phyloP scores from a whole-genome alignment of 2,888 invertebrate genomes.

The Xylophagus ater region DNA sequence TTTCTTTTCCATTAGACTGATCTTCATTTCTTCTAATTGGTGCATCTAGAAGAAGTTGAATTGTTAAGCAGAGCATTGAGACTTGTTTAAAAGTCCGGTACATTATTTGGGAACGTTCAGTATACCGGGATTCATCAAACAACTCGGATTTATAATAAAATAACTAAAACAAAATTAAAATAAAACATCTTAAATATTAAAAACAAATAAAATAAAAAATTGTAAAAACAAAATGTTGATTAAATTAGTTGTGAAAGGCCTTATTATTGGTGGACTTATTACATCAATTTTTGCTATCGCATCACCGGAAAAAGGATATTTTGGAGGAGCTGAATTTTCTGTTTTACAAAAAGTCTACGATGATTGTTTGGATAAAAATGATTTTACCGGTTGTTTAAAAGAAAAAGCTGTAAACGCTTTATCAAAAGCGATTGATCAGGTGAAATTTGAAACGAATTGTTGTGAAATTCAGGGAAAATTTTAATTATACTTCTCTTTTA shows the following conservation, averaged over 20 bases:
- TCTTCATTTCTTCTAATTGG: constrained; percentile 5
- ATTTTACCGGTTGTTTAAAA: constrained; percentile 49
- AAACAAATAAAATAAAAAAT: too few species aligned
- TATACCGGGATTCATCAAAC: constrained; percentile 6
- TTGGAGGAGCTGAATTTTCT: constrained; percentile 47
- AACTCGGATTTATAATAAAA: constrained; percentile 4
- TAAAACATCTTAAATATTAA: too few species aligned
- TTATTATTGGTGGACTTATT: constrained; percentile 13
- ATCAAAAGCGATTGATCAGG: constrained; percentile 49
- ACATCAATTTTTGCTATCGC: constrained; percentile 13
- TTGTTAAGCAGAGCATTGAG: constrained; percentile 22
- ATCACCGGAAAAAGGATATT: constrained; percentile 29
- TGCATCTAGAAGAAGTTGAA: constrained; percentile 1
- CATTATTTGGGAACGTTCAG: constrained; percentile 11
- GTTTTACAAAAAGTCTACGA: constrained; percentile 51
- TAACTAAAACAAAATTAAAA: background rate
- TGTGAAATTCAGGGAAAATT: too few species aligned
- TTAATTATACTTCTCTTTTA: background rate
- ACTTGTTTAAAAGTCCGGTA: constrained; percentile 19
- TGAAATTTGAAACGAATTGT: too few species aligned
- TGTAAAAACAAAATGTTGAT: constrained; percentile 8
- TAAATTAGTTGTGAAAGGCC: constrained; percentile 3
- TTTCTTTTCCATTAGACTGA: constrained; percentile 7
- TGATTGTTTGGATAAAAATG: constrained; percentile 49
- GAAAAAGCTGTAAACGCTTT: constrained; percentile 49